Evolutionary conservation across 1,140 invertebrate genomes (phyloP).

Genomic region (Ips nitidus): DNA sequence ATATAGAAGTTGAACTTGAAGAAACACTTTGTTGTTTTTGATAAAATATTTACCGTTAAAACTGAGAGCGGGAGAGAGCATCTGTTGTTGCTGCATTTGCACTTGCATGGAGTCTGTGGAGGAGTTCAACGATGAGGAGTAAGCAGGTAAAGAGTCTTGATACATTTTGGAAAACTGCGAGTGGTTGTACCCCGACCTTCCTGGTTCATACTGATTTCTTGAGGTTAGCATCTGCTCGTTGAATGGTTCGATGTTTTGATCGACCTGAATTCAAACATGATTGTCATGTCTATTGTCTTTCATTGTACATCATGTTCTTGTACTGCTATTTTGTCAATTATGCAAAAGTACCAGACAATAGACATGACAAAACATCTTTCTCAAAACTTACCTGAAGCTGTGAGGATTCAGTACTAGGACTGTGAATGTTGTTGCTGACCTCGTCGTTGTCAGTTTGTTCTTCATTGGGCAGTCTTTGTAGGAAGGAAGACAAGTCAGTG

Average conservation of each 20-base stretch:
- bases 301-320: no score
- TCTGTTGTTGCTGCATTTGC: slow-evolving; percentile 62
- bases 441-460: slow-evolving; percentile 58
- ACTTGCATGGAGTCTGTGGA: slow-evolving; percentile 58
- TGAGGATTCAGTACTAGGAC: slow-evolving; percentile 65
- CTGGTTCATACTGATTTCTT: slow-evolving; percentile 29
- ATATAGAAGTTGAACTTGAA: not conserved
- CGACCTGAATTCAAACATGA: slow-evolving; percentile 52
- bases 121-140: slow-evolving; percentile 46
- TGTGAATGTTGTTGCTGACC: slow-evolving; percentile 50
- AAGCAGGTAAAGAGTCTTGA: slow-evolving; percentile 51
- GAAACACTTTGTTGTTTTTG: slow-evolving; percentile 2
- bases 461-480: slow-evolving; percentile 65
- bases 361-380: not conserved
- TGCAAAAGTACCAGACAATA: not conserved
- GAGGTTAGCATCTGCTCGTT: slow-evolving; percentile 49
- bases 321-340: no score
- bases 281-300: slow-evolving; percentile 14
- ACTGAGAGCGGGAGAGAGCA: slow-evolving; percentile 69
- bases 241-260: slow-evolving; percentile 55
- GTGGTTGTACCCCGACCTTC: slow-evolving; percentile 45
- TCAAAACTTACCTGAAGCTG: slow-evolving; percentile 36
- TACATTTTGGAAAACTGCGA: slow-evolving; percentile 53
- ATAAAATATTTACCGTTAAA: slow-evolving; percentile 53
- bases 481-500: slow-evolving; percentile 70